Percentiles rank a stretch among this genome's conserved stretches.
Evolutionary conservation across 37 sponge, comb jelly and placozoan species (phyloP).

Genomic region (Corticium candelabrum): DNA sequence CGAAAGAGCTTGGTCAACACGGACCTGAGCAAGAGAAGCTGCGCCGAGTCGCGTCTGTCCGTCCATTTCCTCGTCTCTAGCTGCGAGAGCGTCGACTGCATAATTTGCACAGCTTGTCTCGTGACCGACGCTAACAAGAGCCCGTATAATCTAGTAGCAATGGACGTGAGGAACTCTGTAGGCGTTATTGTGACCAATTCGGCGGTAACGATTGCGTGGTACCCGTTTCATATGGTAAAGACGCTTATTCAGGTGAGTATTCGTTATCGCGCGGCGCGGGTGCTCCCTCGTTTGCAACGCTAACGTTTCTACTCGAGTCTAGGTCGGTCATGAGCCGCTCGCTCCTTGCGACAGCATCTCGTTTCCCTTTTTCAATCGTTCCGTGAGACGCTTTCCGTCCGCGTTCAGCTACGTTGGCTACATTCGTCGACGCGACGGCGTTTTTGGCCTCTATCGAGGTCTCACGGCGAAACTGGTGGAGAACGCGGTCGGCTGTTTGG

Average conservation of each 20-base stretch:
- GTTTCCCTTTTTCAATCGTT: not conserved
- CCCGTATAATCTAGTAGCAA: too few species aligned
- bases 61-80: not conserved
- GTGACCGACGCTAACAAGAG: too few species aligned
- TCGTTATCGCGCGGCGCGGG: not conserved
- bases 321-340: not conserved
- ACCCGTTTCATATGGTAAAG: not conserved
- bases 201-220: not conserved
- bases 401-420: not conserved
- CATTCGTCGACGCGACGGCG: not conserved
- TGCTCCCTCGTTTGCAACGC: not conserved
- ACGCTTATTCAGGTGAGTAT: not conserved
- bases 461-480: not conserved
- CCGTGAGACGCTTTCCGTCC: not conserved
- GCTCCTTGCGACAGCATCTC: not conserved
- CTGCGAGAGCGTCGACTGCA: too few species aligned
- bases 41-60: not conserved
- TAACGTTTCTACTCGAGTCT: not conserved
- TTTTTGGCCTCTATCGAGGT: not conserved
- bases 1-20: not conserved
- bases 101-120: too few species aligned
- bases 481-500: not conserved
- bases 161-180: not conserved
- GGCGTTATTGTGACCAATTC: not conserved
- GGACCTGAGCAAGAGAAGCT: not conserved